Evolutionary conservation across 2,797 vertebrate species (phyloP).

Genomic region (Lepilemur ruficaudatus): DNA sequence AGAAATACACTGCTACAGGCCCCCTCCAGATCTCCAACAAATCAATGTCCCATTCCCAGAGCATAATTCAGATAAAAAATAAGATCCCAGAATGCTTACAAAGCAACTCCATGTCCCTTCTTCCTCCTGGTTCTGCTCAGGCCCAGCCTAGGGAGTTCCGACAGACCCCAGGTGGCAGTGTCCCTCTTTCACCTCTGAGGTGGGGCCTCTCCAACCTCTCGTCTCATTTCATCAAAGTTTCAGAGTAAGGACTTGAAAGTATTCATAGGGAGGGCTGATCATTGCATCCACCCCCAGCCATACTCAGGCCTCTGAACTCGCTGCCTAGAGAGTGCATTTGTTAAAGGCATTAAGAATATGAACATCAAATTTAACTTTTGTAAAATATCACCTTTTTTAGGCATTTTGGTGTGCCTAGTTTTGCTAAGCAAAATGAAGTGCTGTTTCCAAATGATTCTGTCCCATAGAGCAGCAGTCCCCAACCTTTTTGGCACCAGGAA

Average conservation of each 20-base stretch:
- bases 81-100: neutral
- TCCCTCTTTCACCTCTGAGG: too few species aligned
- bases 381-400: neutral
- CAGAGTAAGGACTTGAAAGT: neutral
- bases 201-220: neutral
- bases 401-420: neutral
- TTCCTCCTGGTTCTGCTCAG: neutral
- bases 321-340: too few species aligned
- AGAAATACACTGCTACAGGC: rapidly evolving
- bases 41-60: rapidly evolving
- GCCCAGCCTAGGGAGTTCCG: neutral
- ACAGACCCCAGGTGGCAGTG: neutral
- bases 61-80: neutral
- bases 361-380: neutral
- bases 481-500: too few species aligned
- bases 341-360: neutral
- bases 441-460: neutral
- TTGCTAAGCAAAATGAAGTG: neutral
- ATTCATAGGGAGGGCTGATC: neutral
- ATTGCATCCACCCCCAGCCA: rapidly evolving
- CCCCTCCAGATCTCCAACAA: neutral
- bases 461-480: neutral
- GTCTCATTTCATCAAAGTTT: neutral
- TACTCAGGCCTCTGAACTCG: neutral
- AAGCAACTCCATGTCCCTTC: rapidly evolving